Evolutionary conservation across 2,797 vertebrate genomes (phyloP).

Genomic region (Momotus momota): DNA sequence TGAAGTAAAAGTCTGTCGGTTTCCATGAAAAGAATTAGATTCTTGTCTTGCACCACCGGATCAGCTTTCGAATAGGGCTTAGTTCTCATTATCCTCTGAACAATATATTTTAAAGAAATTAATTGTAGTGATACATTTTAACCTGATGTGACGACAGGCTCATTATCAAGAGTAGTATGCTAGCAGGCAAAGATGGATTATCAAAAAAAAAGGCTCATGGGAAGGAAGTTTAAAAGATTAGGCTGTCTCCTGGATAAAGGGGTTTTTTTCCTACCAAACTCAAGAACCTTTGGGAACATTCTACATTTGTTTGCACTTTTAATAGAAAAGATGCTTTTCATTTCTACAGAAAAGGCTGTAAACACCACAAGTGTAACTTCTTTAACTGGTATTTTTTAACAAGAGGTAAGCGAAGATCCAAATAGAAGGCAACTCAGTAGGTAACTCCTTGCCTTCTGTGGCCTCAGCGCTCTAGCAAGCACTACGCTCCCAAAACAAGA

Average conservation of each 20-base stretch:
- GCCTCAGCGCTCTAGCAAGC: neutral
- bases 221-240: slow-evolving; percentile 61
- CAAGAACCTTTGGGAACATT: slow-evolving; percentile 28
- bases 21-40: slow-evolving; percentile 75
- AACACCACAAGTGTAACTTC: neutral
- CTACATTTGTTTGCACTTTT: neutral
- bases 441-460: neutral
- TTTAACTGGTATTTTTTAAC: neutral
- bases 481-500: neutral
- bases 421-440: neutral
- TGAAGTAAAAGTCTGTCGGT: slow-evolving; percentile 68
- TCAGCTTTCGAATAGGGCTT: slow-evolving; percentile 58
- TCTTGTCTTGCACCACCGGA: slow-evolving; percentile 13
- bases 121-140: slow-evolving; percentile 74
- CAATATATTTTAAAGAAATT: slow-evolving; percentile 70
- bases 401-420: neutral
- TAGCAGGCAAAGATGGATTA: slow-evolving; percentile 67
- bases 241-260: slow-evolving; percentile 31
- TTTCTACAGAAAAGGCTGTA: neutral
- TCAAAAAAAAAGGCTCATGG: slow-evolving; percentile 37
- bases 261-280: neutral
- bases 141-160: slow-evolving; percentile 68
- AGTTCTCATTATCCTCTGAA: slow-evolving; percentile 70
- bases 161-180: slow-evolving; percentile 68
- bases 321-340: neutral